A percentile compares a stretch with the other conserved stretches of the same genome.
Evolutionary conservation across 2,113 vertebrate species (phyloP).

Genomic region (Nymphicus hollandicus): DNA sequence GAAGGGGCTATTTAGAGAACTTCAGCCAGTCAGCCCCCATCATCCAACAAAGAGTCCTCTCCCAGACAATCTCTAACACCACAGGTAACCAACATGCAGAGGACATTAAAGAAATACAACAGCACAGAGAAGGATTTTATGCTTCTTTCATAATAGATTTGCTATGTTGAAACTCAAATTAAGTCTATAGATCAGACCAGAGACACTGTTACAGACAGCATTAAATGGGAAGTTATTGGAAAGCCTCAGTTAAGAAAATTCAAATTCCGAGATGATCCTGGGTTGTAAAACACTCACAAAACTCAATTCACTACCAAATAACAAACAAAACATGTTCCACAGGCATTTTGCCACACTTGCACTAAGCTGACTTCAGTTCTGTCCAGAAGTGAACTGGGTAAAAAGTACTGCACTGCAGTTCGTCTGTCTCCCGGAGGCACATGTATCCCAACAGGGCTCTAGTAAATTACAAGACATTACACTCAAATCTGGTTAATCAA

Average conservation of each 20-base stretch:
- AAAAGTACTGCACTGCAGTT: neutral
- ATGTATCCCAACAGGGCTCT: neutral
- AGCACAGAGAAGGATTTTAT: neutral
- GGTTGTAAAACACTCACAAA: neutral
- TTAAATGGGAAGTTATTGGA: neutral
- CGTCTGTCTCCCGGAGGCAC: neutral
- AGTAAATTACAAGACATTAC: neutral
- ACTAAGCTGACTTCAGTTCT: neutral
- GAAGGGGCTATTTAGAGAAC: neutral
- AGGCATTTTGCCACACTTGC: neutral
- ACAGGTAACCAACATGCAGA: neutral
- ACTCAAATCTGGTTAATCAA: conserved; percentile 12
- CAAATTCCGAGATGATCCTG: neutral
- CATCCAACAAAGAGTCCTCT: neutral
- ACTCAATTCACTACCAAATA: neutral
- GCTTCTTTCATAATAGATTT: neutral
- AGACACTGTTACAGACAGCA: neutral
- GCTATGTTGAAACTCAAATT: neutral
- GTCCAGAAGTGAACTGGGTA: neutral
- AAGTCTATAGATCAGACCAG: neutral
- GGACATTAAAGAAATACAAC: neutral
- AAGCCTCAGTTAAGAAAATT: neutral
- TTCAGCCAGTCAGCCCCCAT: neutral
- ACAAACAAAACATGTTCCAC: neutral
- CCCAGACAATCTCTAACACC: neutral